These are phyloP conservation scores for Spatula clypeata DNA, from an alignment of 2,797 vertebrate species.

Conservation along the genomic window DNA sequence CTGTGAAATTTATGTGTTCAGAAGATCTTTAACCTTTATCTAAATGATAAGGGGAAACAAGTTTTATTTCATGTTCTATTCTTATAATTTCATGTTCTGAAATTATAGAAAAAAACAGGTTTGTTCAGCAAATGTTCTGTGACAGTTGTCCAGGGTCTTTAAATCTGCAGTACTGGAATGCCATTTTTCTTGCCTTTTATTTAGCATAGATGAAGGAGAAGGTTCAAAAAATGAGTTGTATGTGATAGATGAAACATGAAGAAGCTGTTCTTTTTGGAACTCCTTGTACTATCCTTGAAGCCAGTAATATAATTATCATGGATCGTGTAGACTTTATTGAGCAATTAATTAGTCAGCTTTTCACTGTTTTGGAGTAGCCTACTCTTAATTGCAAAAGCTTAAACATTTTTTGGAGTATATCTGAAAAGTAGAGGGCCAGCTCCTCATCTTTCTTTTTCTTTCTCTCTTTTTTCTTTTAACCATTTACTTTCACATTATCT, in stretches of 20 bases:
- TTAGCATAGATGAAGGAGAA: not conserved
- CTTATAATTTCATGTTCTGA: no score
- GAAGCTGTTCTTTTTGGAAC: conserved; percentile 35
- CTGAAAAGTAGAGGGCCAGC: not conserved
- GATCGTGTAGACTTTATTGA: not conserved
- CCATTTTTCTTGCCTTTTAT: not conserved
- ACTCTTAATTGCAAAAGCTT: not conserved
- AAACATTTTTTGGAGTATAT: not conserved
- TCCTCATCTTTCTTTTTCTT: not conserved
- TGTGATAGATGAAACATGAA: not conserved
- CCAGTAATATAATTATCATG: not conserved
- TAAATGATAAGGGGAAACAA: not conserved
- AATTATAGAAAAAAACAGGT: not conserved
- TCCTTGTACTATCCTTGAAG: conserved; percentile 8
- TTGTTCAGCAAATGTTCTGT: not conserved
- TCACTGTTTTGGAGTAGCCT: not conserved
- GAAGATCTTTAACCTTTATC: not conserved
- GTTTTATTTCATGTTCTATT: not conserved
- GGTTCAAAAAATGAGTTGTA: not conserved
- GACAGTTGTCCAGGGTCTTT: not conserved
- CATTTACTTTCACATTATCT: not conserved
- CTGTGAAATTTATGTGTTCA: not conserved
- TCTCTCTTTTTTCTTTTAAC: not conserved
- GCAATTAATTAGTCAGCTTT: conserved; percentile 8
- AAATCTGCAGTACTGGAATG: not conserved